Evolutionary conservation across 1,140 invertebrate species (phyloP), one percentile per base, ranked within the genome.

Genomic region (Drosophila mojavensis): DNA sequence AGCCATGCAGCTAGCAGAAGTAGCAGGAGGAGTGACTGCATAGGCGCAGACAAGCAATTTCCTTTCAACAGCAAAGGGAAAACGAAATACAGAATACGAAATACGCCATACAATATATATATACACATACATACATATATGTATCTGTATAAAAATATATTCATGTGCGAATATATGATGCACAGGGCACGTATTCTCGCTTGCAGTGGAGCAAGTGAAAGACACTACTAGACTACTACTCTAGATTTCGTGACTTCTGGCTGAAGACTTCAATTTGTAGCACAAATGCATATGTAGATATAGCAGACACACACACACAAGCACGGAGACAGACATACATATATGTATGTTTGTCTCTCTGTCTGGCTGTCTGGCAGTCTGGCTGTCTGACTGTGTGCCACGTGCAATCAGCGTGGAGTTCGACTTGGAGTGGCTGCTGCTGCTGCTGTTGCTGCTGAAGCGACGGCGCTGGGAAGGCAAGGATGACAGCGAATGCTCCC

Each of bases 221-320:
- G 43, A 71, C 67, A 71, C 61, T 75, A 75, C 60, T 78, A 86
- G 79, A 82, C 83, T 86, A 83, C 84, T 89, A 89, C 84, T 89
- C 84, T 78, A 89, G 84, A 89, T 89, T 89, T 89, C 84, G 84
- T 89, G 84, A 89, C 84, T 89, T 78, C 77, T 66, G 67, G 68
- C 70, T 84, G 84, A 89, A 89, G 80, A 71, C 84, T 89, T 89
- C 84, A 89, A 89, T 89, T 89, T 89, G 84, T 75, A 74, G 64
- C 68, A 47, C 36, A 67, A 43, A 55, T 51, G 50, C 48, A 67
- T 51, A 65, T 56, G 72, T 80, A 59, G 55, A 65, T 60, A 58
- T 66, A 43, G 5, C 28, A 30, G 4, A 1, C 28, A 30, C 4
- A 30, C 28, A 30, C 3, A 5, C 5, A 30, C 28, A 30, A 0